Percentiles rank a stretch among this genome's conserved stretches.
phyloP scores from a whole-genome alignment of 1,140 invertebrate species.

The Pomacea maculata region DNA sequence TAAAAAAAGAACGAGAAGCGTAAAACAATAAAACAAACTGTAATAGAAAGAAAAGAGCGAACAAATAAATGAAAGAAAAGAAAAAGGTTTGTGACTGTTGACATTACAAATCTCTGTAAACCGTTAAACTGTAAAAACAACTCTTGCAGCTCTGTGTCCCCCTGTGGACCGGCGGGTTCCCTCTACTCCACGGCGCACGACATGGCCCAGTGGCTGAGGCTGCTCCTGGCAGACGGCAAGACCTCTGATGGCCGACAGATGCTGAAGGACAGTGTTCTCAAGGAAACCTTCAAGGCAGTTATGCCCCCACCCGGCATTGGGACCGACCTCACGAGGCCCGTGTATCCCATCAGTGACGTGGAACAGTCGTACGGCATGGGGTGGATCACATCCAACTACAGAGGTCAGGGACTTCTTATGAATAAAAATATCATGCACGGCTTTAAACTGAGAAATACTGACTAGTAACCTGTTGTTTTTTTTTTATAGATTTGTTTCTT shows the following conservation, averaged over 20 bases:
- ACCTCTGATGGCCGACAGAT: slow-evolving; percentile 22
- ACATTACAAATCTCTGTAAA: no score
- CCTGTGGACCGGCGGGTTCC: slow-evolving; percentile 46
- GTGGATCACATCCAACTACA: slow-evolving; percentile 47
- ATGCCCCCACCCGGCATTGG: slow-evolving; percentile 20
- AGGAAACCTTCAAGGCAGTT: slow-evolving; percentile 32
- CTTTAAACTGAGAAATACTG: no score
- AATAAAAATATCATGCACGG: no score
- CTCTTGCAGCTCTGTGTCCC: slow-evolving; percentile 19
- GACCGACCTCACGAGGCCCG: slow-evolving; percentile 27
- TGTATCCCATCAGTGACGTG: slow-evolving; percentile 41
- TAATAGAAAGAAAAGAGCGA: no score
- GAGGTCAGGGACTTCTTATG: slow-evolving; percentile 33
- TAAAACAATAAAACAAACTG: no score
- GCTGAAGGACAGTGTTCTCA: slow-evolving; percentile 30
- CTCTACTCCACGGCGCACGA: slow-evolving; percentile 50
- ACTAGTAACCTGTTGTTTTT: no score
- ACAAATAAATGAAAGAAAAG: no score
- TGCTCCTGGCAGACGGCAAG: slow-evolving; percentile 27
- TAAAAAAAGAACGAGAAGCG: no score
- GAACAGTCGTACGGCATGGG: slow-evolving; percentile 41
- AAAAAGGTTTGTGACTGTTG: no score
- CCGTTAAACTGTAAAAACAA: background rate
- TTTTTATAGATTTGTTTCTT: no score
- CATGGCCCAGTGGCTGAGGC: slow-evolving; percentile 54